These are phyloP conservation scores for Poeciliopsis prolifica DNA, from an alignment of 2,113 vertebrate genomes.

Conservation along the genomic window DNA sequence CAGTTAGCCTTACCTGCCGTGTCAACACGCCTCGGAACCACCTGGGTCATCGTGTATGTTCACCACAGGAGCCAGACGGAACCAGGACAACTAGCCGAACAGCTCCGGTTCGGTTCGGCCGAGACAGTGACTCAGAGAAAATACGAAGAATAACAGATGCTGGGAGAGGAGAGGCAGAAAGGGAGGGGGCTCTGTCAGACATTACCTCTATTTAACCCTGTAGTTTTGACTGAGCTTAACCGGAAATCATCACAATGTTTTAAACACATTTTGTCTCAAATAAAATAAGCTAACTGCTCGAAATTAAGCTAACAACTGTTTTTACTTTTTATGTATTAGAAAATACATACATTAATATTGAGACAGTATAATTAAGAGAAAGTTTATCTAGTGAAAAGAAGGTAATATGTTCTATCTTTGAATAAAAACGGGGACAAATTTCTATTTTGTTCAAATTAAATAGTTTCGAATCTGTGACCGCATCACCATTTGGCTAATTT, in stretches of 20 bases:
- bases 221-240: background rate
- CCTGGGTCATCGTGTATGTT: slow-evolving; percentile 55
- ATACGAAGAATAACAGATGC: slow-evolving; percentile 18
- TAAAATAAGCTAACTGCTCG: too few relatives aligned
- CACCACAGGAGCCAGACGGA: background rate
- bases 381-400: background rate
- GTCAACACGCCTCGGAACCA: slow-evolving; percentile 34
- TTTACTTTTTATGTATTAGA: too few relatives aligned
- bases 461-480: slow-evolving; percentile 1
- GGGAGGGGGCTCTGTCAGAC: background rate
- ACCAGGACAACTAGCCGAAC: background rate
- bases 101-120: slow-evolving; percentile 3
- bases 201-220: background rate
- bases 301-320: too few relatives aligned
- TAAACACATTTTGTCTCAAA: background rate
- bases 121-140: slow-evolving; percentile 45
- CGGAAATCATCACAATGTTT: background rate
- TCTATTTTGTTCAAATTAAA: background rate
- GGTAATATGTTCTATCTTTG: background rate
- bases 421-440: background rate
- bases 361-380: background rate
- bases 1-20: slow-evolving; percentile 59
- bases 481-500: slow-evolving; percentile 40
- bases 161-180: background rate
- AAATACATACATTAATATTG: background rate